phyloP scores from a whole-genome alignment of 2,888 invertebrate species.

The Acanthococcus lagerstroemiae region DNA sequence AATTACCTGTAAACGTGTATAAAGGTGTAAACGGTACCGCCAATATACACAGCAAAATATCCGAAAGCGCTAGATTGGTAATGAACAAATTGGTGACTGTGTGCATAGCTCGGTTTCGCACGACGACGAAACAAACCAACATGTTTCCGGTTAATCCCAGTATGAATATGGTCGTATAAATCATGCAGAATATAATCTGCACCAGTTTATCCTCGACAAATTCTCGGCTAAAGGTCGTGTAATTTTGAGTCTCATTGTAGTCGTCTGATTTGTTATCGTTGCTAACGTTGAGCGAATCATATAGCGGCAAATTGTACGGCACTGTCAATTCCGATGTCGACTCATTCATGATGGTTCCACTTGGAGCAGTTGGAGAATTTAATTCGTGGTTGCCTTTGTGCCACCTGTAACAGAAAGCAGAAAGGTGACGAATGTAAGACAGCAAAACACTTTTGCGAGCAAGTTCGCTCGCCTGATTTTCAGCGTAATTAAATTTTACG shows the following conservation, averaged over 20 bases:
- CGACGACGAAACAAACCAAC: conserved; percentile 87
- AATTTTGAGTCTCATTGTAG: background rate
- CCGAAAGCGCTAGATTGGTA: conserved; percentile 88
- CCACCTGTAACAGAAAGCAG: no score
- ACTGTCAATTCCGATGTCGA: background rate
- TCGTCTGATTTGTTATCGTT: background rate
- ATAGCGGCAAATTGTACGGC: background rate
- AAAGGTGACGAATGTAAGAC: no score
- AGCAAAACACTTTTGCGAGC: no score
- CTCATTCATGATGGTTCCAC: background rate
- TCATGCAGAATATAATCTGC: conserved; percentile 61
- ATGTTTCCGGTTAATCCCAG: conserved; percentile 78
- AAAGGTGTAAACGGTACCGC: conserved; percentile 95
- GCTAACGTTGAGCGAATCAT: background rate
- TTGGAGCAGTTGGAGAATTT: no score
- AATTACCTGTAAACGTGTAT: conserved; percentile 70
- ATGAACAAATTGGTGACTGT: conserved; percentile 97
- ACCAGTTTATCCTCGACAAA: conserved; percentile 40
- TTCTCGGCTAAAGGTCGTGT: conserved; percentile 27
- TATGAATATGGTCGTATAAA: conserved; percentile 72
- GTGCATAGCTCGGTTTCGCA: conserved; percentile 88
- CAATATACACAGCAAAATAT: conserved; percentile 82
- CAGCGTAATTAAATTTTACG: no score
- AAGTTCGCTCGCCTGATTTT: no score
- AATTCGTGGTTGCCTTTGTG: no score